Evolutionary conservation across 2,888 invertebrate genomes (phyloP).

Genomic region (Periphyllus acericola): DNA sequence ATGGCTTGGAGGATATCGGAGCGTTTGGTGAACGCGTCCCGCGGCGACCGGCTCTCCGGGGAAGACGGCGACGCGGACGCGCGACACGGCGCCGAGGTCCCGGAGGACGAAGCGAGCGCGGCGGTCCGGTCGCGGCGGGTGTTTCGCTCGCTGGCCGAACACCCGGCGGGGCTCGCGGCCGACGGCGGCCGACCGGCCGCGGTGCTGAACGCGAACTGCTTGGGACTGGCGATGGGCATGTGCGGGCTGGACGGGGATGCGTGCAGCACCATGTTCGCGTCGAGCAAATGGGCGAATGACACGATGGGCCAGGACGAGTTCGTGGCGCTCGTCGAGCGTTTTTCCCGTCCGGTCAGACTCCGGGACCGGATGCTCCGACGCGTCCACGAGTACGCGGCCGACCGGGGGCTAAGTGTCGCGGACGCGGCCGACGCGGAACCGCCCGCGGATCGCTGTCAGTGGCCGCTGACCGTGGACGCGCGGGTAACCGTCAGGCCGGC

Average conservation of each 20-base stretch:
- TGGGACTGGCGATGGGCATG: neutral
- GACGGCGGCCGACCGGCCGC: neutral
- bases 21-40: neutral
- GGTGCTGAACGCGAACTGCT: neutral
- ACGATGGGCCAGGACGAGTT: neutral
- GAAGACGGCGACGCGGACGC: neutral
- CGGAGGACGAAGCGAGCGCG: neutral
- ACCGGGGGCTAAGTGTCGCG: neutral
- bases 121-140: neutral
- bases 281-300: neutral
- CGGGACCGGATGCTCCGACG: neutral
- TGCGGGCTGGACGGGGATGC: conserved; percentile 13
- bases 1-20: neutral
- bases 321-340: neutral
- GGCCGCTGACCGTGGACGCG: too few species aligned
- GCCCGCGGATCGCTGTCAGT: neutral
- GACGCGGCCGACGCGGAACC: neutral
- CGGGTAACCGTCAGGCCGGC: neutral
- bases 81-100: neutral
- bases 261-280: neutral
- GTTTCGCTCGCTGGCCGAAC: neutral
- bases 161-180: neutral
- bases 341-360: neutral
- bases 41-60: too few species aligned
- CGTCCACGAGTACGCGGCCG: neutral